phyloP scores from a whole-genome alignment of 2,888 invertebrate species.

The Maniola hyperantus region DNA sequence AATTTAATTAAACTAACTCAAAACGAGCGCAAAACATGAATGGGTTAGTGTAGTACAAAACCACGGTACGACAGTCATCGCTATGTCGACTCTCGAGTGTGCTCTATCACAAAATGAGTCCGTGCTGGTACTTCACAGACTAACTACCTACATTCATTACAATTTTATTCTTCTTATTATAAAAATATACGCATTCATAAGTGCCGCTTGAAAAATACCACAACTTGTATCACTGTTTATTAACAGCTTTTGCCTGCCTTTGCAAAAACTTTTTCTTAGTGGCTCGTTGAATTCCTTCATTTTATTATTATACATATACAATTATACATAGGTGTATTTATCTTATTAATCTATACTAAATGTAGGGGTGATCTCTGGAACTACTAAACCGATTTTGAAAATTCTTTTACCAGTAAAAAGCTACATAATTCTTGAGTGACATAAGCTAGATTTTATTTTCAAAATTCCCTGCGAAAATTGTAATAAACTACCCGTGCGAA shows the following conservation, averaged over 20 bases:
- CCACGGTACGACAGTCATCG: neutral
- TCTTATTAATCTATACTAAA: too few species aligned
- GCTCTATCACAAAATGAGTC: slow-evolving; percentile 12
- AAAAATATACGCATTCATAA: slow-evolving; percentile 8
- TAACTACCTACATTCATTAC: slow-evolving; percentile 22
- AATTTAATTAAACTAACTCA: neutral
- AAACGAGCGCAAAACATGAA: neutral
- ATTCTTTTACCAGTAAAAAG: too few species aligned
- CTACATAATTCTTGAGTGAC: too few species aligned
- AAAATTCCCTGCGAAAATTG: too few species aligned
- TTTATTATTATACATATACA: too few species aligned
- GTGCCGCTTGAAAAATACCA: slow-evolving; percentile 10
- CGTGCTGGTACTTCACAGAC: slow-evolving; percentile 9
- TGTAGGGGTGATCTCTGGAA: too few species aligned
- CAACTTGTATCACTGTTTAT: slow-evolving; percentile 1
- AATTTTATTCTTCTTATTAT: slow-evolving; percentile 15
- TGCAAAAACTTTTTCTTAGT: neutral
- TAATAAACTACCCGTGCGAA: too few species aligned
- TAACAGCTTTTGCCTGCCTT: slow-evolving; percentile 1
- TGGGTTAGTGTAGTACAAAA: neutral
- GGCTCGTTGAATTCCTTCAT: neutral
- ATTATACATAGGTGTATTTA: too few species aligned
- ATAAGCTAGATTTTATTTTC: too few species aligned
- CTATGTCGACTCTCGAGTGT: slow-evolving; percentile 9
- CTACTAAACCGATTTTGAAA: too few species aligned